Evolutionary conservation across 2,888 invertebrate species (phyloP).

Genomic region (Nineta flava): DNA sequence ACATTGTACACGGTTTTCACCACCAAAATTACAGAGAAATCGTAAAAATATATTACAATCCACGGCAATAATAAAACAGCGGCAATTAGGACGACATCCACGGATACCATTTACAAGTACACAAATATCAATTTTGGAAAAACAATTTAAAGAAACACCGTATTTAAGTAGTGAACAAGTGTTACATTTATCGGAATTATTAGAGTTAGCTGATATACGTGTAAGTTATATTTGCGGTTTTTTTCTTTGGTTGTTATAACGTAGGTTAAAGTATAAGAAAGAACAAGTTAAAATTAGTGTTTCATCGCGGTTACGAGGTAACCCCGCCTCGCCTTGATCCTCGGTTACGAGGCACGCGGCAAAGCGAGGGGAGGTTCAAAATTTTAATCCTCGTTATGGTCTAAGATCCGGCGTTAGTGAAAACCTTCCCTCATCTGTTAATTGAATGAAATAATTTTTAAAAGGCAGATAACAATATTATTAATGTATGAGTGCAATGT

Average conservation of each 20-base stretch:
- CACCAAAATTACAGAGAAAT: slow-evolving; percentile 54
- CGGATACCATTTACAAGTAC: slow-evolving; percentile 57
- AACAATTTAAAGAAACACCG: slow-evolving; percentile 46
- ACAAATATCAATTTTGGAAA: slow-evolving; percentile 51
- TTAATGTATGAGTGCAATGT: too few species aligned
- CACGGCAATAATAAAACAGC: slow-evolving; percentile 25
- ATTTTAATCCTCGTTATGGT: too few species aligned
- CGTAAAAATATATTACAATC: slow-evolving; percentile 16
- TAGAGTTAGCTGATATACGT: slow-evolving; percentile 51
- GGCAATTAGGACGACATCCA: slow-evolving; percentile 46
- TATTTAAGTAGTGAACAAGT: slow-evolving; percentile 57
- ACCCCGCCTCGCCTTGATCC: too few species aligned
- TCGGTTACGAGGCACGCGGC: too few species aligned
- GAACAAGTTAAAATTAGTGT: not conserved
- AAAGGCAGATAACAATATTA: too few species aligned
- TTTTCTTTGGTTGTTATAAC: not conserved
- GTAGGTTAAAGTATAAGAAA: too few species aligned
- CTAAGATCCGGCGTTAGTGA: too few species aligned
- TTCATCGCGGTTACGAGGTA: too few species aligned
- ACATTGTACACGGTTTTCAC: slow-evolving; percentile 54
- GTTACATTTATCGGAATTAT: slow-evolving; percentile 38
- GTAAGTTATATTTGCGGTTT: slow-evolving; percentile 37
- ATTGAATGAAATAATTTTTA: too few species aligned
- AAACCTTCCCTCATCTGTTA: too few species aligned
- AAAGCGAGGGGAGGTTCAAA: too few species aligned